These are phyloP conservation scores for Myotis findleyi DNA, from an alignment of 2,797 vertebrate species.

Conservation along the genomic window DNA sequence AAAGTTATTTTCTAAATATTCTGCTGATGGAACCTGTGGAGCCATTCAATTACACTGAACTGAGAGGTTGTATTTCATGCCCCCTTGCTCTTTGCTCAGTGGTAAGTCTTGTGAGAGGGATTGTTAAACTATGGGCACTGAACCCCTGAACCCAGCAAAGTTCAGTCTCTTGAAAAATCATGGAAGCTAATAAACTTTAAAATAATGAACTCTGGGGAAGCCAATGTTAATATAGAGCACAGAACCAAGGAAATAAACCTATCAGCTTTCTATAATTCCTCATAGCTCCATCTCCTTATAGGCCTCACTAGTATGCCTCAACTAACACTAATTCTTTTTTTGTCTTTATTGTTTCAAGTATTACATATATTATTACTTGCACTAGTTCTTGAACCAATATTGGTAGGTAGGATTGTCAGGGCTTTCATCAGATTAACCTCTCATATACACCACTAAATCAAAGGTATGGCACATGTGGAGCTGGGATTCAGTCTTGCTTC, in stretches of 20 bases:
- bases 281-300: background rate
- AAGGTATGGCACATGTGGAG: background rate
- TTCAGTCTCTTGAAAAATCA: background rate
- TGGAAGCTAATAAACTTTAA: slow-evolving; percentile 35
- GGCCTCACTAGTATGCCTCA: background rate
- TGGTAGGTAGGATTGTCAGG: background rate
- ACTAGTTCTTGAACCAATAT: background rate
- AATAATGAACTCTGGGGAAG: background rate
- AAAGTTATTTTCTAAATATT: slow-evolving; percentile 5
- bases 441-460: background rate
- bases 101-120: background rate
- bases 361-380: no score
- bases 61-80: background rate
- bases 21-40: background rate
- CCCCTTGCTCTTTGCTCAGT: background rate
- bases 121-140: background rate
- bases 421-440: background rate
- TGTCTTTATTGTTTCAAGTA: no score
- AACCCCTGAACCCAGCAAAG: background rate
- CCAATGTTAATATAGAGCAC: background rate
- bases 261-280: background rate
- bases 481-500: background rate
- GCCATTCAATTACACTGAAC: background rate
- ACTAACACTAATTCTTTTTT: background rate
- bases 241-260: background rate